phyloP scores from a whole-genome alignment of 30 jellyfish, hydroid and myxozoan species.

The Cassiopea xamachana region DNA sequence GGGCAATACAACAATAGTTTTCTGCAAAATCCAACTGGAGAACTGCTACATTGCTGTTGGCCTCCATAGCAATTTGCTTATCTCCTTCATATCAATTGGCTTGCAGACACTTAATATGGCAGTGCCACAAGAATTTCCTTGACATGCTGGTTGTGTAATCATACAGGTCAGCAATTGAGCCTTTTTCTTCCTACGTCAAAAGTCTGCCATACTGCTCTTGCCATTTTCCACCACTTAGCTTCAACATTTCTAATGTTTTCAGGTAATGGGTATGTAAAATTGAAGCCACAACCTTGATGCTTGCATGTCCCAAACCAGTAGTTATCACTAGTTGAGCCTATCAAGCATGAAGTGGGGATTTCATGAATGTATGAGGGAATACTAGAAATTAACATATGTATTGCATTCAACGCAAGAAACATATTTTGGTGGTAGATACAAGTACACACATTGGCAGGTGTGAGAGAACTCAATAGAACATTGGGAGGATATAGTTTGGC shows the following conservation, averaged over 20 bases:
- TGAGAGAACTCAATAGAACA: slow-evolving; percentile 22
- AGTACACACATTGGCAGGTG: slow-evolving; percentile 42
- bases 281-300: slow-evolving; percentile 38
- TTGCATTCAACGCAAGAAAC: slow-evolving; percentile 43
- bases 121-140: slow-evolving; percentile 21
- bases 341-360: slow-evolving; percentile 44
- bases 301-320: slow-evolving; percentile 60
- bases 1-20: slow-evolving; percentile 38
- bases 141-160: slow-evolving; percentile 28
- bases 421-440: slow-evolving; percentile 40
- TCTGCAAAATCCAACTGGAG: slow-evolving; percentile 69
- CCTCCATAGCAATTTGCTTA: slow-evolving; percentile 25
- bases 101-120: slow-evolving; percentile 57
- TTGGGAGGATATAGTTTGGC: slow-evolving; percentile 46
- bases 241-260: not conserved
- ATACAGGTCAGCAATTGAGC: slow-evolving; percentile 23
- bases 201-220: slow-evolving; percentile 36
- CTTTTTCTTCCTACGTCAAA: not conserved
- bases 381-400: not conserved
- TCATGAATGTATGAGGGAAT: slow-evolving; percentile 27
- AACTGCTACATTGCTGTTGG: slow-evolving; percentile 30
- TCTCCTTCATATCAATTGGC: slow-evolving; percentile 41
- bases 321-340: slow-evolving; percentile 25
- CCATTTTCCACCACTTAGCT: slow-evolving; percentile 50
- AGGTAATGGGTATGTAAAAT: slow-evolving; percentile 4